Evolutionary conservation across 2,113 vertebrate species (phyloP).

Genomic region (Hystrix cristata): DNA sequence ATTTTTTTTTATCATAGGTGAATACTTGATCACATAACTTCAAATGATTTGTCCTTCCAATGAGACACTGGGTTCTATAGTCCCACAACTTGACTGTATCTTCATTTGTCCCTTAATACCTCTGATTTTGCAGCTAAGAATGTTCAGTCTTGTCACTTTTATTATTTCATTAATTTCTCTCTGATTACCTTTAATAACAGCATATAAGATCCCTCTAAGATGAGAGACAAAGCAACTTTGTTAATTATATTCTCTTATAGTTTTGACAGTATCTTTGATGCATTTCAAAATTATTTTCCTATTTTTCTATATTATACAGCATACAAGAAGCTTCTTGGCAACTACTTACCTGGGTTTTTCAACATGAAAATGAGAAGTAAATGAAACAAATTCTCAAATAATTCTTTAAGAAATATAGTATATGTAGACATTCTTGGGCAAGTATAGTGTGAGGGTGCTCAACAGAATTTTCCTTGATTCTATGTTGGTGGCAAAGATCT

Average conservation of each 20-base stretch:
- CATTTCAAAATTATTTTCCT: background rate
- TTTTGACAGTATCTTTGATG: background rate
- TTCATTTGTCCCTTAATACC: background rate
- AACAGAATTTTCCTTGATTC: conserved; percentile 24
- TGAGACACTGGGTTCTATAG: background rate
- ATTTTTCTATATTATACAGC: background rate
- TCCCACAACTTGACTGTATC: background rate
- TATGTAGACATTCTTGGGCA: background rate
- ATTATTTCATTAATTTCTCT: background rate
- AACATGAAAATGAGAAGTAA: conserved; percentile 22
- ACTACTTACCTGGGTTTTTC: background rate
- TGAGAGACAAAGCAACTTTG: background rate
- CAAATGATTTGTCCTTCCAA: background rate
- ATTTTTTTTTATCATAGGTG: background rate
- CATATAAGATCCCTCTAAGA: background rate
- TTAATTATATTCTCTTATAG: background rate
- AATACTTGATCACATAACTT: background rate
- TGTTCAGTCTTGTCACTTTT: background rate
- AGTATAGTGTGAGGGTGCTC: background rate
- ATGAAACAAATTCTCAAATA: background rate
- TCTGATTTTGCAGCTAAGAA: background rate
- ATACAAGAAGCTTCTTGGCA: background rate
- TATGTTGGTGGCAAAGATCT: background rate
- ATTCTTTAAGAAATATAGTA: background rate
- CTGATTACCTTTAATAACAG: background rate